Conservation (phyloP, 2,797 vertebrate species). For the Eospalax fontanierii region DNA sequence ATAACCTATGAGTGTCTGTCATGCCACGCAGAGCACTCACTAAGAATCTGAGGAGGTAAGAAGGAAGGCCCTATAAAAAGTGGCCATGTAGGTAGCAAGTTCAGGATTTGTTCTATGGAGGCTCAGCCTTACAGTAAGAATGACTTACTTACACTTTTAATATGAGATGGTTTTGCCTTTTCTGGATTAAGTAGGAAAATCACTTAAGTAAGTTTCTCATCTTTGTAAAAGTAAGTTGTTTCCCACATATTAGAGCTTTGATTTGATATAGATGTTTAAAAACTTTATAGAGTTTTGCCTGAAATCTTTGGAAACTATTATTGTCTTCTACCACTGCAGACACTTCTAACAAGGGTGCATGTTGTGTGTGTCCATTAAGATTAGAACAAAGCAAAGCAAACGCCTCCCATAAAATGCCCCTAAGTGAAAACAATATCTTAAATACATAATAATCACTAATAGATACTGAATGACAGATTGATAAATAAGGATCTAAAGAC, state of each 20-base stretch:
- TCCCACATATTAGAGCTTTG: background rate
- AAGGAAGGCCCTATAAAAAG: background rate
- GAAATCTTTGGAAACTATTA: background rate
- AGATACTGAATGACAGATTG: background rate
- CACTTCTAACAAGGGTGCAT: background rate
- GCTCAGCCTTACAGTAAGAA: background rate
- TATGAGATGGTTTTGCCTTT: background rate
- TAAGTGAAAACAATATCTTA: background rate
- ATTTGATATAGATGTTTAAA: background rate
- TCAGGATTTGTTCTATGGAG: background rate
- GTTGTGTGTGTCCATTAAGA: background rate
- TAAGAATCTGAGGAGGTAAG: background rate
- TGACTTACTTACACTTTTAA: background rate
- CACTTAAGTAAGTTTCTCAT: background rate
- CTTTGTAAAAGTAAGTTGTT: slow-evolving; percentile 17
- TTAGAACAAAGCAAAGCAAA: background rate
- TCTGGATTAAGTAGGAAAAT: background rate
- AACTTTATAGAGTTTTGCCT: background rate
- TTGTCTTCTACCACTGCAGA: background rate
- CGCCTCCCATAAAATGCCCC: background rate
- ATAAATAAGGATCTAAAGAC: background rate
- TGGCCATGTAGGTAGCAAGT: background rate
- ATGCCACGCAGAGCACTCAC: background rate
- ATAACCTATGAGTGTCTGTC: background rate
- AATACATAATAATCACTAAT: background rate